Base-by-base conservation (phyloP, 1,140 invertebrate species). In the Tetragonula clypearis region DNA sequence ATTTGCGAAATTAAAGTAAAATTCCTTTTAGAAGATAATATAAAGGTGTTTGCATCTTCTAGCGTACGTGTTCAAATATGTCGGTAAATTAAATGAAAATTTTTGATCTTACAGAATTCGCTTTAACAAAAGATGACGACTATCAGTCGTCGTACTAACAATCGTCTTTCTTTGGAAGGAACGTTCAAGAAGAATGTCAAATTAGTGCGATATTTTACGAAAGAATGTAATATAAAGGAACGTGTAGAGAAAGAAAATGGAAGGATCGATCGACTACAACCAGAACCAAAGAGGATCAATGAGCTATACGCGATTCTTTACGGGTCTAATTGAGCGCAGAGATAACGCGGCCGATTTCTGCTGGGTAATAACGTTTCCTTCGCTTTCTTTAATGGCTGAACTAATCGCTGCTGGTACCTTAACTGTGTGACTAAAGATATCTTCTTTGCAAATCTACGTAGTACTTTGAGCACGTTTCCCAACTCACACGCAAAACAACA, bases 281-380 rank as follows among this genome's bases (percentile, higher is more conserved):
- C 72, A 78, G 41, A 53, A 85, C 26, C 62, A 90, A 89, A 90
- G 82, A 79, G 86, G 88, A 90, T 83, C 92, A 92, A 93, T 93
- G 90, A 85, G 85, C 89, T 91, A 92, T 90, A 89, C 78, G 88
- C 90, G 90, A 92, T 93, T 88, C 92, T 92, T 93, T 93, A 92
- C 91, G 90, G 89, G 84, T 92, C 91, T 92, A 93, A 93, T 93
- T 93, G 92, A 92, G 88, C 91, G 92, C 92, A 85, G 92, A 93
- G 92, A 93, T 93, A 93, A 93, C 91, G 80, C 87, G 83, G 53
- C 84, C 84, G 92, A 92, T 90, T 92, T 84, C 90, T 87, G 76
- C 89, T 83, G 88, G 90, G 91, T 91, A 93, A 92, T 93, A 93
- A 92, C 87, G 86, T 91, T 89, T 90, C 86, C 79, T 74, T 88